Base-by-base conservation (phyloP, 92 coral and sea anemone genomes). In the Metridium senile region DNA sequence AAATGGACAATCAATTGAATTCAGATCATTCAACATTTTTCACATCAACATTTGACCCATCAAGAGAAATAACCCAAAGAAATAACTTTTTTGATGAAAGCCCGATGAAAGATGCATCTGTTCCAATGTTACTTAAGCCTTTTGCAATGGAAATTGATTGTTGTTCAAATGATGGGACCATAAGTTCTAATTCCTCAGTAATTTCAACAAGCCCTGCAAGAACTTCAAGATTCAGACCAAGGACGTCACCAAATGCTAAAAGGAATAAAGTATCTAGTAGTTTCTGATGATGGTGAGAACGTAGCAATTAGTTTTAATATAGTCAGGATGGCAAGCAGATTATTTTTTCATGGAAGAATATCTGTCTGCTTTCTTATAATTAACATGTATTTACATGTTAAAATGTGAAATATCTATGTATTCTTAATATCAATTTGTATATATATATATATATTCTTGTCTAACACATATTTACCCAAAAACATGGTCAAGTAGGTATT, bases 261-360 rank as follows among this genome's bases (percentile, higher is more conserved):
- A 57, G 84, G 57, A 79, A 79, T 23, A 79, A 77, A 29, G 74
- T 77, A n/a, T 77, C 74, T 43, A 46, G 66, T 43, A 66, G 67
- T 66, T 66, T 66, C 61, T 77, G 67, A 77, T 56, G 2, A 53
- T 39, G 69, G 69, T 63, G 43, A 63, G 69, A 26, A 22, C 2
- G 19, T 61, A 22, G 19, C 3, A 63, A 17, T 63, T 63, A 30
- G 39, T 63, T 27, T 26, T 2, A 54, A 54, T 54, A 54, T 8
- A 2, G 23, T 54, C 23, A 8, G 61, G 9, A 8, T 54, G 61
- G 61, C 8, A 54, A 17, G 61, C n/a, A 22, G 22, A 17, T 54
- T 22, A 39, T 39, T 39, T 4, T 39, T 6, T 4, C 13, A 39
- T 4, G 49, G 13, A 39, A 39, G 49, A 39, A 4, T 4, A 39